Conservation (phyloP, 2,113 vertebrate genomes). For the Crotalus viridis region DNA sequence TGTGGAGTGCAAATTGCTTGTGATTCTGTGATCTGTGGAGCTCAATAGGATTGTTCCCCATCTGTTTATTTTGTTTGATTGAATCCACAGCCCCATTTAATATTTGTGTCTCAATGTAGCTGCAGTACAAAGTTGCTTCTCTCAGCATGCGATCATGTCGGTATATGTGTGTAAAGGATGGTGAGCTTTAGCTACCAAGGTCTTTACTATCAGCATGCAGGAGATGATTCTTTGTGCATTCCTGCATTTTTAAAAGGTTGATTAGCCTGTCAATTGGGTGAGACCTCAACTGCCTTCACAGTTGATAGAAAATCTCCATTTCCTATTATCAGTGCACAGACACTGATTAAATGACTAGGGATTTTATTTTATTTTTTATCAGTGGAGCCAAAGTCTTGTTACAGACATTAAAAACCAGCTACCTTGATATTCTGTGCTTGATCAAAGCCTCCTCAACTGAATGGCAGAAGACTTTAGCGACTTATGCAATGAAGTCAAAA, state of each 20-base stretch:
- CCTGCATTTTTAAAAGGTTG: slow-evolving; percentile 5
- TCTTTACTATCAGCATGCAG: neutral
- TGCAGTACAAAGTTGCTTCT: neutral
- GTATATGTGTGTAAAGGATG: neutral
- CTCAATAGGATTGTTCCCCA: neutral
- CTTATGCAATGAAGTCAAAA: neutral
- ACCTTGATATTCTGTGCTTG: neutral
- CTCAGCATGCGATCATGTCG: neutral
- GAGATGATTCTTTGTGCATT: neutral
- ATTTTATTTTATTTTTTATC: neutral
- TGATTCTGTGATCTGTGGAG: neutral
- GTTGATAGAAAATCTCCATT: neutral
- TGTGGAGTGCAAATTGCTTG: neutral
- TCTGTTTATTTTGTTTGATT: neutral
- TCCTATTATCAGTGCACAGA: neutral
- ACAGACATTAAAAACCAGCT: neutral
- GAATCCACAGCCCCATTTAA: neutral
- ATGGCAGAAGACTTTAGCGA: neutral
- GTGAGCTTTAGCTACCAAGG: neutral
- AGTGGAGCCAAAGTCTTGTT: neutral
- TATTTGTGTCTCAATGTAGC: neutral
- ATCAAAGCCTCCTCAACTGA: neutral
- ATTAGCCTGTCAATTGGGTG: slow-evolving; percentile 9
- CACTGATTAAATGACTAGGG: neutral
- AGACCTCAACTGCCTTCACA: slow-evolving; percentile 5